A percentile compares a stretch with the other conserved stretches of the same genome.
Evolutionary conservation across 2,113 vertebrate species (phyloP).

Genomic region (Phalacrocorax brasilianus): DNA sequence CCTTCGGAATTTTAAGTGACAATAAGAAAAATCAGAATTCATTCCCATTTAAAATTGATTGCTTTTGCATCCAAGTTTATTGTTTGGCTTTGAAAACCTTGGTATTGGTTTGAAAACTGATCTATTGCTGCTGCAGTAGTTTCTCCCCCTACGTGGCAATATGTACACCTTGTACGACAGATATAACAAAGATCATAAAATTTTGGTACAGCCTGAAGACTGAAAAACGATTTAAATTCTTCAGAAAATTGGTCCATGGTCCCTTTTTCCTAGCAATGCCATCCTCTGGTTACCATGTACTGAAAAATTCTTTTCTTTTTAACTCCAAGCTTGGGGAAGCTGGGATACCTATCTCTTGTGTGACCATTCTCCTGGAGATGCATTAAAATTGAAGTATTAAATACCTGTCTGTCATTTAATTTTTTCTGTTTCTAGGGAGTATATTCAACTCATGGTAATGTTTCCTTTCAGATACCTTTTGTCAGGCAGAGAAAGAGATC

Average conservation of each 20-base stretch:
- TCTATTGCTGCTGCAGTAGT: not conserved
- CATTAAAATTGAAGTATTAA: not conserved
- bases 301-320: not conserved
- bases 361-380: not conserved
- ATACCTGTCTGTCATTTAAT: not conserved
- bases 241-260: not conserved
- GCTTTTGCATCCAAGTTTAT: not conserved
- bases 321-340: not conserved
- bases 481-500: not conserved
- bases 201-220: not conserved
- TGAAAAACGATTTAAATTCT: not conserved
- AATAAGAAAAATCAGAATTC: not conserved
- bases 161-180: accelerated
- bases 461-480: not conserved
- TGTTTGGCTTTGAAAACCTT: not conserved
- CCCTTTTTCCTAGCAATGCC: not conserved
- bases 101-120: not conserved
- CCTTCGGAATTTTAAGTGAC: not conserved
- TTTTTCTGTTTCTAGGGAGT: not conserved
- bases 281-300: not conserved
- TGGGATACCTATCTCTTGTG: not conserved
- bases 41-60: not conserved
- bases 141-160: not conserved
- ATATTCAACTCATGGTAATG: not conserved
- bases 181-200: not conserved